These are phyloP conservation scores for Melanerpes aurifrons DNA, from an alignment of 2,113 vertebrate species.

Conservation along the genomic window DNA sequence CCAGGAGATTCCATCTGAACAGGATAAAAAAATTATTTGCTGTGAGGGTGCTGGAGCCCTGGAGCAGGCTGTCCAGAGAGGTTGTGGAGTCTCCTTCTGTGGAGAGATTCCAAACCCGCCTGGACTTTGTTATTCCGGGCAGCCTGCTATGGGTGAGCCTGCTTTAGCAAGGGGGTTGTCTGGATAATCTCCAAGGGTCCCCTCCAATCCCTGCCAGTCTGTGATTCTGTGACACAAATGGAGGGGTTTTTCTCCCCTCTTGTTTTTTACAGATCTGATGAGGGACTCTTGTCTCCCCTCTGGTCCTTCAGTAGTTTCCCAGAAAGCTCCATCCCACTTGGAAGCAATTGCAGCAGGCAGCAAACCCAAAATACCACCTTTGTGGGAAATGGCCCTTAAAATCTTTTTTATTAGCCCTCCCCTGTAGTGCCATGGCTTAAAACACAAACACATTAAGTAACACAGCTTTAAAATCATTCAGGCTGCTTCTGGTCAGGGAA, in stretches of 20 bases:
- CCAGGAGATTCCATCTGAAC: no score
- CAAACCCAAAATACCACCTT: not conserved
- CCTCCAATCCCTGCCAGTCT: no score
- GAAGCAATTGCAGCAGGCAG: not conserved
- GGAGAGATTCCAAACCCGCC: no score
- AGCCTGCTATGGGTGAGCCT: no score
- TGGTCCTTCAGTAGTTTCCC: not conserved
- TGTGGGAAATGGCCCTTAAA: not conserved
- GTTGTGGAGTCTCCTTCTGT: no score
- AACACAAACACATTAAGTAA: not conserved
- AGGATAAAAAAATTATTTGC: no score
- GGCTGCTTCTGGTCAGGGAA: not conserved
- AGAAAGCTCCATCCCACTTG: not conserved
- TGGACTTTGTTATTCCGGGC: no score
- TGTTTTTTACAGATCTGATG: not conserved
- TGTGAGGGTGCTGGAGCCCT: no score
- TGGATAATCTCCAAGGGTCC: no score
- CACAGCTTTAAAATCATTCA: not conserved
- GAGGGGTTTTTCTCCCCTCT: not conserved
- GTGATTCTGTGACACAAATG: no score
- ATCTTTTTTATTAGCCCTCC: not conserved
- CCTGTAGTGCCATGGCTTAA: not conserved
- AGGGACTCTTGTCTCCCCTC: not conserved
- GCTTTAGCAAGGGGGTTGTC: no score
- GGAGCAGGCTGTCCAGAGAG: no score